Conservation (phyloP, 92 coral and sea anemone species). For the Palythoa grandiflora region DNA sequence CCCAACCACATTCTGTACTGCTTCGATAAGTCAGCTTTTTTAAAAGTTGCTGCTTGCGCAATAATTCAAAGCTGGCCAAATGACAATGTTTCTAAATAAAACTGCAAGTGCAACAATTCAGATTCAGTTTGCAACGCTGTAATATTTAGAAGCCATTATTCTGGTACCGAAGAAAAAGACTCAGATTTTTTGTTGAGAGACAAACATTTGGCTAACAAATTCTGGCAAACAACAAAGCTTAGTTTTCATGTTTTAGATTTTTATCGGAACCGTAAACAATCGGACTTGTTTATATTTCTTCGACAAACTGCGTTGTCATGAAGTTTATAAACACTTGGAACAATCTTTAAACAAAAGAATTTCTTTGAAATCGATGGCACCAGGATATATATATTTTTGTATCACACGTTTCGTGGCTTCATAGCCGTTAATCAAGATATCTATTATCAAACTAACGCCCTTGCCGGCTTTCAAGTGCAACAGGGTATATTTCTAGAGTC, state of each 20-base stretch:
- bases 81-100: too few relatives aligned
- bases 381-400: neutral
- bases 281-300: neutral
- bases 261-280: neutral
- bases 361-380: neutral
- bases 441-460: neutral
- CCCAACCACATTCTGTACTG: neutral
- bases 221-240: neutral
- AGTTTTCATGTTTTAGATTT: neutral
- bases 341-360: neutral
- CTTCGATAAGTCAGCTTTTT: neutral
- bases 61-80: neutral
- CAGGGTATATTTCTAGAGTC: neutral
- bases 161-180: neutral
- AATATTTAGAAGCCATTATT: neutral
- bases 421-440: neutral
- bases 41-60: neutral
- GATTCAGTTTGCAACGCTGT: neutral
- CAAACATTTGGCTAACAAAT: neutral
- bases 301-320: neutral
- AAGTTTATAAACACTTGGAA: neutral
- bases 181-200: neutral
- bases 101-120: neutral
- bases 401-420: neutral
- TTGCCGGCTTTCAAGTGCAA: neutral